Evolutionary conservation across 2,888 invertebrate species (phyloP), one percentile per base, ranked within the genome.

Genomic region (Argynnis bischoffii): DNA sequence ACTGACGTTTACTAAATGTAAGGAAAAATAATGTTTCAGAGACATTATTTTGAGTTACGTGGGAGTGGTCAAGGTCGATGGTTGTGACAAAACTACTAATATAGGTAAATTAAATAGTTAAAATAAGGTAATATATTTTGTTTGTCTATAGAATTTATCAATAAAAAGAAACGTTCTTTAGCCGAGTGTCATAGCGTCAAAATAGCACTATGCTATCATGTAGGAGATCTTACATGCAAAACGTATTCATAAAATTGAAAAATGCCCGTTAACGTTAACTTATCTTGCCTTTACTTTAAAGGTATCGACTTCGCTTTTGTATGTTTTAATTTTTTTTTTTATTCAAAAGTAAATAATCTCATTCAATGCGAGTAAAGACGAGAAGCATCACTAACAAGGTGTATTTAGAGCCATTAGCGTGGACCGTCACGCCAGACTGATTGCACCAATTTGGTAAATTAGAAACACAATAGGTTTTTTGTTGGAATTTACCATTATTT

Each of bases 21-120:
- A 35, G 46, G 18, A 65, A 46, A 26, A 47, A 14, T 50, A 53
- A 11, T 53, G 50, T 41, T 60, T 55, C 47, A 55, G 60, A 66
- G 60, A 35, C 47, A 66, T 60, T 48, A 55, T 54, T 60, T 47
- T 26, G 48, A 41, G 26, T 26, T 16, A 35, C 3, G 61, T 50
- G 41, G 60, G 60, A 63, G 70, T 65, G 66, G 26, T 35, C 69
- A 61, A 71, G 69, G 71, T 69, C 64, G 66, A 54, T 64, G 59
- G 51, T 6, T 16, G 15, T 6, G 15, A 61, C 21, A 41, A 50
- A 31, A 5, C 51, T 53, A 5, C 18, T 61, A 15, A 18, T 35
- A 51, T 35, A 50, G 11, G 8, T 59, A 31, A 26, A 6, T 16
- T 13, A 13, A 1, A 47, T 11, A 16, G 31, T 59, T 59, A 59